Conservation (phyloP, 2,113 vertebrate species). For the Entelurus aequoreus region DNA sequence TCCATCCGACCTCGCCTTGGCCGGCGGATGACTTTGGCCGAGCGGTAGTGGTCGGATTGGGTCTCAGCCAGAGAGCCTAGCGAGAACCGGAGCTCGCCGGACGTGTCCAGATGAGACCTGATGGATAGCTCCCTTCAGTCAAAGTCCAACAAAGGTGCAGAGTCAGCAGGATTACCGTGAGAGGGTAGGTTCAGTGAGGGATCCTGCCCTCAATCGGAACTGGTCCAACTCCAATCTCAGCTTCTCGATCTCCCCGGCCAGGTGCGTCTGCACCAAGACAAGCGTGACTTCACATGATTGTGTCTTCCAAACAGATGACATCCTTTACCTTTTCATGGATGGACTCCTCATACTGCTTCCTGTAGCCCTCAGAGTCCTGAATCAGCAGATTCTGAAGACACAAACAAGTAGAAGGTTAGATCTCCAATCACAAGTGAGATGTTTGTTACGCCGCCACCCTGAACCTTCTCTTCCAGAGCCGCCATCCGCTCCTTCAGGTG, state of each 20-base stretch:
- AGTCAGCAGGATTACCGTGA: conserved; percentile 76
- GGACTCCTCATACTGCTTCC: conserved; percentile 96
- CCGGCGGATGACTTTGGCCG: conserved; percentile 89
- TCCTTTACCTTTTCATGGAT: conserved; percentile 91
- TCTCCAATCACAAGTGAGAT: background rate
- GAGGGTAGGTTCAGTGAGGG: conserved; percentile 90
- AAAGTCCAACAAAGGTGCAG: background rate
- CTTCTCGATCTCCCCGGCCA: conserved; percentile 94
- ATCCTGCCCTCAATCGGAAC: conserved; percentile 86
- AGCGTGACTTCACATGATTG: background rate
- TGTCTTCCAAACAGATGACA: background rate
- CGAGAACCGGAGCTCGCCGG: conserved; percentile 87
- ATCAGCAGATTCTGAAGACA: conserved; percentile 87
- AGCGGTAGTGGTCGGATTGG: conserved; percentile 89
- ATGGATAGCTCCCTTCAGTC: background rate
- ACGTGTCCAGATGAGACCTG: conserved; percentile 91
- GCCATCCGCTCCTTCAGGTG: conserved; percentile 98
- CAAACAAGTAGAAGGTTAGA: background rate
- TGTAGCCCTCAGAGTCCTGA: conserved; percentile 93
- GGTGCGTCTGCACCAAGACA: conserved; percentile 76
- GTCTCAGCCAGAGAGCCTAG: conserved; percentile 89
- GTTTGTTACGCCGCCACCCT: background rate
- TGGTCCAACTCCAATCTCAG: conserved; percentile 91
- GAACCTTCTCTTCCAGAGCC: conserved; percentile 94
- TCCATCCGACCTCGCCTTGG: conserved; percentile 86